Conservation (phyloP, 2,113 vertebrate species). For the Aplodontia rufa region DNA sequence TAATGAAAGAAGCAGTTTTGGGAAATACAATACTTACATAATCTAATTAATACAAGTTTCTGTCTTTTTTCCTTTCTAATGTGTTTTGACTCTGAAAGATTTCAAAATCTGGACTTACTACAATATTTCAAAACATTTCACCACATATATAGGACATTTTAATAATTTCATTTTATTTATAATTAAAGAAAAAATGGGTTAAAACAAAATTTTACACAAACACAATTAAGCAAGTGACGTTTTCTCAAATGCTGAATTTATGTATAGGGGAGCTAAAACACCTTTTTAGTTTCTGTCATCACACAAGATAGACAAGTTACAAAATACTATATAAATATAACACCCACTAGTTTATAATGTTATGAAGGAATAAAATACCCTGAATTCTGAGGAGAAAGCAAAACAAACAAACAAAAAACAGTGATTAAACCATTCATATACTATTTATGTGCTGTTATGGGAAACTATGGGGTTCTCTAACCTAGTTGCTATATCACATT, state of each 20-base stretch:
- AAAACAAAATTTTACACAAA: not conserved
- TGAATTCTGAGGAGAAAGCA: too few relatives aligned
- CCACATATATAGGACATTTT: not conserved
- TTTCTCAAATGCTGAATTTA: not conserved
- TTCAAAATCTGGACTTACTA: not conserved
- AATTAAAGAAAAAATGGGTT: not conserved
- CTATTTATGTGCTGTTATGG: not conserved
- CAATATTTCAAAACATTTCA: constrained; percentile 50
- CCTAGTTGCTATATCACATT: not conserved
- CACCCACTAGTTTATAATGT: not conserved
- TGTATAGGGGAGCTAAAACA: not conserved
- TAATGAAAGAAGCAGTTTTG: not conserved
- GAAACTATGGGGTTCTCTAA: not conserved
- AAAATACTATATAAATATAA: not conserved
- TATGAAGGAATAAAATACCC: not conserved
- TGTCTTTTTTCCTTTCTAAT: not conserved
- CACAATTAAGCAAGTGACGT: not conserved
- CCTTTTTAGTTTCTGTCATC: not conserved
- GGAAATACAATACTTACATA: not conserved
- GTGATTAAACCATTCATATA: not conserved
- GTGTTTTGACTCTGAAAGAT: constrained; percentile 24
- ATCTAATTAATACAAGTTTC: not conserved
- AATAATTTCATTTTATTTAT: not conserved
- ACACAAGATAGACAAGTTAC: not conserved
- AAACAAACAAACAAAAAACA: too few relatives aligned